A percentile compares a stretch with the other conserved stretches of the same genome.
Evolutionary conservation across 2,113 vertebrate genomes (phyloP).

Genomic region (Puntigrus tetrazona): DNA sequence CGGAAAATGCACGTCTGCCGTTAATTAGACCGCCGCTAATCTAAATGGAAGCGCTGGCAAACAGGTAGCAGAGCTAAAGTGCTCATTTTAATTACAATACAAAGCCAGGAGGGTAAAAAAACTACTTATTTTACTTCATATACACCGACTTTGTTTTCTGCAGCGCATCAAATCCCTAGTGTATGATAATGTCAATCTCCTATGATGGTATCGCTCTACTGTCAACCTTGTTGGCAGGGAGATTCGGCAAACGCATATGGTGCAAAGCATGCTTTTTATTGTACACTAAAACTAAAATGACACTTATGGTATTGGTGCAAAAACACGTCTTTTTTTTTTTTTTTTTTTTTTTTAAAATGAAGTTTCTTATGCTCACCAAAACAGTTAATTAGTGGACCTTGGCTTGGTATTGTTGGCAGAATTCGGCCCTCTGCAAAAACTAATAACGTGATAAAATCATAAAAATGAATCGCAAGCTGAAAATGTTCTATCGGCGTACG

Average conservation of each 20-base stretch:
- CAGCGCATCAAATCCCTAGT: background rate
- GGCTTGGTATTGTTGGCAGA: no score
- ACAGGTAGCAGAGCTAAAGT: slow-evolving; percentile 68
- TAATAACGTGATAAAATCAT: no score
- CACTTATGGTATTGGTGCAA: background rate
- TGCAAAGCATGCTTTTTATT: background rate
- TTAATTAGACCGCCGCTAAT: slow-evolving; percentile 76
- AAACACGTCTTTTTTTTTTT: no score
- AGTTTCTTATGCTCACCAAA: no score
- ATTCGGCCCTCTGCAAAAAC: no score
- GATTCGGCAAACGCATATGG: background rate
- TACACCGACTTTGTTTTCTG: slow-evolving; percentile 58
- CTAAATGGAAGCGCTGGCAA: slow-evolving; percentile 75
- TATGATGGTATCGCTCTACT: background rate
- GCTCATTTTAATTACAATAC: slow-evolving; percentile 73
- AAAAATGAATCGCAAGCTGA: no score
- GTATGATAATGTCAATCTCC: slow-evolving; percentile 14
- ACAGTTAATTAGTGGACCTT: no score
- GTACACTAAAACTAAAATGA: background rate
- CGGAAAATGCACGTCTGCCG: slow-evolving; percentile 62
- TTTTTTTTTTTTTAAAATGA: no score
- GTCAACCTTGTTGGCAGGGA: background rate
- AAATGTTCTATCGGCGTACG: no score
- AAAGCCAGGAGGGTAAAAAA: slow-evolving; percentile 54
- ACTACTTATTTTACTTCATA: slow-evolving; percentile 47